phyloP scores from a whole-genome alignment of 2,888 invertebrate genomes.

The Diachrysia chrysitis region DNA sequence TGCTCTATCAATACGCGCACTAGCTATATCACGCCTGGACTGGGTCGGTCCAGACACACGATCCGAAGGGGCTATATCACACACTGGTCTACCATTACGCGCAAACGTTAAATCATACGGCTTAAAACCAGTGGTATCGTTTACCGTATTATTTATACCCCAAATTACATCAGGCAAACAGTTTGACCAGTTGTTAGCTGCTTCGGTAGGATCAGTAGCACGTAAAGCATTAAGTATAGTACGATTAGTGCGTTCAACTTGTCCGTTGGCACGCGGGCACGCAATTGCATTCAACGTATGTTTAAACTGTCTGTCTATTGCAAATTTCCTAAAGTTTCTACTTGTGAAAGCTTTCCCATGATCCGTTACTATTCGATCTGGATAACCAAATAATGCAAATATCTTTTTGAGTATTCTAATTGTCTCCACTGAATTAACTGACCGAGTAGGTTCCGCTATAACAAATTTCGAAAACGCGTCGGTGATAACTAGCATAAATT shows the following conservation, averaged over 20 bases:
- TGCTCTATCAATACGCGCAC: not conserved
- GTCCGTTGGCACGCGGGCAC: constrained; percentile 55
- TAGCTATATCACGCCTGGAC: constrained; percentile 6
- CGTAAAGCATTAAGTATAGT: constrained; percentile 32
- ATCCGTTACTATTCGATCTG: constrained; percentile 2
- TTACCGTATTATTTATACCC: constrained; percentile 55
- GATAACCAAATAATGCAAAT: constrained; percentile 16
- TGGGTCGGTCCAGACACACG: not conserved
- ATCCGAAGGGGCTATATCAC: not conserved
- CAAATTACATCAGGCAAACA: constrained; percentile 44
- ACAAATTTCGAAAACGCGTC: constrained; percentile 31
- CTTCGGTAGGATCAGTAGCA: constrained; percentile 45
- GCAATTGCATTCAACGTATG: constrained; percentile 52
- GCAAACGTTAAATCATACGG: constrained; percentile 56
- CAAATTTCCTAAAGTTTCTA: constrained; percentile 50
- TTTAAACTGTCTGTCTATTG: constrained; percentile 45
- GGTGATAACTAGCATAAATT: constrained; percentile 54
- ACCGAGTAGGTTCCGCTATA: constrained; percentile 44
- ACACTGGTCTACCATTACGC: constrained; percentile 21
- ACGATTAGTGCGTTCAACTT: constrained; percentile 56
- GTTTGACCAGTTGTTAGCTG: constrained; percentile 53
- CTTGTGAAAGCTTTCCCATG: constrained; percentile 16
- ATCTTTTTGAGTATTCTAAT: not conserved
- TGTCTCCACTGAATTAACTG: constrained; percentile 34
- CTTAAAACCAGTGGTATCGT: constrained; percentile 39